phyloP scores from a whole-genome alignment of 2,113 vertebrate species.

The Myocastor coypus region DNA sequence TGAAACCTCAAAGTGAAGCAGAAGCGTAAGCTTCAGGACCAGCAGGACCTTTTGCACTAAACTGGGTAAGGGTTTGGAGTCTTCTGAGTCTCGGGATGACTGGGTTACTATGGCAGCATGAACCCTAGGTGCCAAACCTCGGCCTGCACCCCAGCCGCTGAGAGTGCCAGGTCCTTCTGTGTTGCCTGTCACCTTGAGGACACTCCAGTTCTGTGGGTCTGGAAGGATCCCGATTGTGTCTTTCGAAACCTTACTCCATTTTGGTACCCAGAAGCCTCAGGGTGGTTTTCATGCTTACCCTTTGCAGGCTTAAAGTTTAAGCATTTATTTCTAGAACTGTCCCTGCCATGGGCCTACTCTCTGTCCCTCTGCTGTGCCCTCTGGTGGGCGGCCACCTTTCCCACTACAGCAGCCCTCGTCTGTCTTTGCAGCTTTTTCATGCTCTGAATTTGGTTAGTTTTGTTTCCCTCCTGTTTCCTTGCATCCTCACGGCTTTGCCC shows the following conservation, averaged over 20 bases:
- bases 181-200: rapidly evolving
- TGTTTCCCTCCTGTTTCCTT: not conserved
- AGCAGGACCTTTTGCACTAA: not conserved
- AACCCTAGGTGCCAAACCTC: not conserved
- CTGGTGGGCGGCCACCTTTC: not conserved
- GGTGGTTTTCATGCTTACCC: not conserved
- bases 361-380: not conserved
- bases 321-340: not conserved
- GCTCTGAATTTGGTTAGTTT: not conserved
- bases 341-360: not conserved
- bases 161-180: not conserved
- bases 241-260: not conserved
- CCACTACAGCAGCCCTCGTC: not conserved
- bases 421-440: not conserved
- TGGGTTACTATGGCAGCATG: not conserved
- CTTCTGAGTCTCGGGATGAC: not conserved
- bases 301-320: not conserved
- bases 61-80: not conserved
- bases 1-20: not conserved
- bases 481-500: not conserved
- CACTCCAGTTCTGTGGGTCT: too few relatives aligned
- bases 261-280: not conserved
- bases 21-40: not conserved
- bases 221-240: not conserved
- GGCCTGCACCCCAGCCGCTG: not conserved